These are phyloP conservation scores for Dexiosoma caninum DNA, from an alignment of 2,888 invertebrate genomes.

Conservation along the genomic window DNA sequence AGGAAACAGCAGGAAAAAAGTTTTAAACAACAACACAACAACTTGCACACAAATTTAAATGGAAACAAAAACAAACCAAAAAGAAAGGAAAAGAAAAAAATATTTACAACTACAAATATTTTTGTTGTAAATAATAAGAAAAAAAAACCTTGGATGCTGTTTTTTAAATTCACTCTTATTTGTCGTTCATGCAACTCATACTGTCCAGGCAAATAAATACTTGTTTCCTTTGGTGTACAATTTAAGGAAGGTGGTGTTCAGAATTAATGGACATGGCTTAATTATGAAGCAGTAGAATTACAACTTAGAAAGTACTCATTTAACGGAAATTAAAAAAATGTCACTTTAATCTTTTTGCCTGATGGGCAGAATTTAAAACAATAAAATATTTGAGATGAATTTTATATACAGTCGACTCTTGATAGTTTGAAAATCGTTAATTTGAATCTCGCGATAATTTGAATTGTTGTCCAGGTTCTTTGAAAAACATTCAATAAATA, in stretches of 20 bases:
- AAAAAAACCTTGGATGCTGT: not conserved
- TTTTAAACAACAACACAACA: conserved; percentile 18
- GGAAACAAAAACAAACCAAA: conserved; percentile 16
- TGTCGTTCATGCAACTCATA: conserved; percentile 14
- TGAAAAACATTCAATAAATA: no score
- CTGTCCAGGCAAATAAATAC: not conserved
- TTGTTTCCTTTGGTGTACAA: not conserved
- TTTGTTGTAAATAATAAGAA: conserved; percentile 23
- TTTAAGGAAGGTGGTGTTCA: not conserved
- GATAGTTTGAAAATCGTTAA: no score
- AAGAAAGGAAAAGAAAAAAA: conserved; percentile 5
- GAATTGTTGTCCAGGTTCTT: no score
- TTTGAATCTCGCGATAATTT: no score
- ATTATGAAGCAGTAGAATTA: no score
- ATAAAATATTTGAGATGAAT: no score
- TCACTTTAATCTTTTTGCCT: no score
- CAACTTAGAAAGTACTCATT: no score
- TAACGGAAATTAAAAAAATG: no score
- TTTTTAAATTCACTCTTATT: conserved; percentile 11
- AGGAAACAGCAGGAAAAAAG: not conserved
- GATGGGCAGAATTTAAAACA: no score
- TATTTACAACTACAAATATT: conserved; percentile 34
- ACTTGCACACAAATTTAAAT: not conserved
- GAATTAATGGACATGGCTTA: not conserved
- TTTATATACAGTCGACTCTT: no score